Percentiles rank a stretch among this genome's conserved stretches.
These are phyloP conservation scores for Andrena marginata DNA, from an alignment of 2,888 invertebrate genomes.

Conservation along the genomic window DNA sequence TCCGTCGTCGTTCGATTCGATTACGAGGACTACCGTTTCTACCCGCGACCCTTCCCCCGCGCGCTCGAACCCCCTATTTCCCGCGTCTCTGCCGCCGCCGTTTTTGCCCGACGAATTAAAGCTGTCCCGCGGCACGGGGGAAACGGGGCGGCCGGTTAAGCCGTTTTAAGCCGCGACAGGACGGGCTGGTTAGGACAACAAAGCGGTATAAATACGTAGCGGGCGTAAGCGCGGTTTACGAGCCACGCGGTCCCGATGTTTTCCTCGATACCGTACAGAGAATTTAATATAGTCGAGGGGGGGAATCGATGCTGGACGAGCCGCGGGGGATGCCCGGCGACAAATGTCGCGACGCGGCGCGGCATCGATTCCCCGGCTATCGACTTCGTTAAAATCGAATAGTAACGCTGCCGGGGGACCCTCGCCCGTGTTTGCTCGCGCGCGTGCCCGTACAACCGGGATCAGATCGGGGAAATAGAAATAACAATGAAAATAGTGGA, in stretches of 20 bases:
- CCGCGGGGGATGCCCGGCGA: conserved; percentile 5
- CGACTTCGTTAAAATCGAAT: conserved; percentile 33
- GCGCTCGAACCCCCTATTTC: neutral
- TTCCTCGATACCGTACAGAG: conserved; percentile 34
- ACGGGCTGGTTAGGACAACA: conserved; percentile 40
- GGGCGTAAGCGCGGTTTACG: conserved; percentile 18
- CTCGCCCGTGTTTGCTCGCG: neutral
- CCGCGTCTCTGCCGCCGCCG: too few relatives aligned
- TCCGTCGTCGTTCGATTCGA: conserved; percentile 1
- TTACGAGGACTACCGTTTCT: neutral
- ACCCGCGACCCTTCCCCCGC: neutral
- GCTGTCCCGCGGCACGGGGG: neutral
- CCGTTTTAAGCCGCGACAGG: conserved; percentile 32
- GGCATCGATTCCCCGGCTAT: conserved; percentile 21
- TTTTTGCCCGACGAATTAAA: conserved; percentile 5
- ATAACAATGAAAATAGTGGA: too few relatives aligned
- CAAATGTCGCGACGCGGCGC: neutral
- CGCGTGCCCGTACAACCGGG: neutral
- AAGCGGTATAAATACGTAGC: conserved; percentile 35
- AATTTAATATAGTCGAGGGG: conserved; percentile 26
- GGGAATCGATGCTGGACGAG: conserved; percentile 15
- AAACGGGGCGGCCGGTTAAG: conserved; percentile 35
- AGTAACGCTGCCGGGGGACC: conserved; percentile 3
- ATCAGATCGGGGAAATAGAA: too few relatives aligned
- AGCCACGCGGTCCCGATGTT: conserved; percentile 43